A percentile compares a stretch with the other conserved stretches of the same genome.
Conservation (phyloP, 2,113 vertebrate genomes). For the Syngnathus typhle region DNA sequence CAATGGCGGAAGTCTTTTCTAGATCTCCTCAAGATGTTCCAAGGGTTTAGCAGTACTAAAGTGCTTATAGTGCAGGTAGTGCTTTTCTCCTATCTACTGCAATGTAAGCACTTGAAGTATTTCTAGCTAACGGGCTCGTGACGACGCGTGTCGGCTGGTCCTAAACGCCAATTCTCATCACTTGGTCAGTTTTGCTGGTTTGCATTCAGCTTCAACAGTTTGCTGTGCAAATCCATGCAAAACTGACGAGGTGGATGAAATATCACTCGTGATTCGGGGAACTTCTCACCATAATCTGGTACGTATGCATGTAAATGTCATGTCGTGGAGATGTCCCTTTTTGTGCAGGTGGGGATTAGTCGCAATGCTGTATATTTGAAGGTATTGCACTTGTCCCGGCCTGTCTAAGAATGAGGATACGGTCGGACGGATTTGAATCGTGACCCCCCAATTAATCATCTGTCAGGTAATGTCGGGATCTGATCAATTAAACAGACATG, state of each 20-base stretch:
- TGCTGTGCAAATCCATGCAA: slow-evolving; percentile 99
- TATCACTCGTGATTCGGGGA: neutral
- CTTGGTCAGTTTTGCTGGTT: slow-evolving; percentile 99
- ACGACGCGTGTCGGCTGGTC: neutral
- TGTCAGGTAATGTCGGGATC: neutral
- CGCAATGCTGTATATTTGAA: slow-evolving; percentile 88
- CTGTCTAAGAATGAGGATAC: slow-evolving; percentile 91
- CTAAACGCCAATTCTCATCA: slow-evolving; percentile 51
- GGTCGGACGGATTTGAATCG: slow-evolving; percentile 18
- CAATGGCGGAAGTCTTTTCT: neutral
- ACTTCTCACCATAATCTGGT: neutral
- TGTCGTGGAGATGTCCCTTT: slow-evolving; percentile 73
- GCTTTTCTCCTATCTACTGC: slow-evolving; percentile 89
- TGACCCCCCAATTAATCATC: neutral
- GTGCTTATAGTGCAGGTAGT: slow-evolving; percentile 99
- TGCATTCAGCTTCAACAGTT: slow-evolving; percentile 89
- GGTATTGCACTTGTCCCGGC: slow-evolving; percentile 99
- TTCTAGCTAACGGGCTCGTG: slow-evolving; percentile 80
- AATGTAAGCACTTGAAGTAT: slow-evolving; percentile 99
- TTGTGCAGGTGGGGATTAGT: slow-evolving; percentile 97
- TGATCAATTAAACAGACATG: too few species aligned
- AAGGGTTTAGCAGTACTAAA: slow-evolving; percentile 91
- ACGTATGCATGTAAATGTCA: neutral
- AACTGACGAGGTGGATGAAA: slow-evolving; percentile 88
- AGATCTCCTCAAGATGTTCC: neutral